Evolutionary conservation across 2,113 vertebrate genomes (phyloP).

Genomic region (Neofelis nebulosa): DNA sequence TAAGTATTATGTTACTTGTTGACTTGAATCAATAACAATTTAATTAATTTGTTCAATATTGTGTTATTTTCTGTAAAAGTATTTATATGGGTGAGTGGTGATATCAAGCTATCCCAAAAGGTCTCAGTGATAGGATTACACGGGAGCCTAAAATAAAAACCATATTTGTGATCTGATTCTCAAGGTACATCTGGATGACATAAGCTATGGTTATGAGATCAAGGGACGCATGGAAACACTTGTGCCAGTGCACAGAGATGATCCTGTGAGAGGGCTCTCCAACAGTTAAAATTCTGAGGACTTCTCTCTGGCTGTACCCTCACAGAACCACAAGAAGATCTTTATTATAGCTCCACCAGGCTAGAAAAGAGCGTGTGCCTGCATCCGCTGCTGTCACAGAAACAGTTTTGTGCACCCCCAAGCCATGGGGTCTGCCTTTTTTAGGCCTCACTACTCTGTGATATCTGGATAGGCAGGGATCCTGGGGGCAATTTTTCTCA

Average conservation of each 20-base stretch:
- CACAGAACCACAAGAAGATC: background rate
- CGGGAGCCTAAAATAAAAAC: constrained; percentile 17
- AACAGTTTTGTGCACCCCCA: background rate
- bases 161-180: constrained; percentile 22
- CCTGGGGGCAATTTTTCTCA: background rate
- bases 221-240: background rate
- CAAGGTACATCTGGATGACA: constrained; percentile 27
- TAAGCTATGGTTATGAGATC: constrained; percentile 23
- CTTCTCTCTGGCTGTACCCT: background rate
- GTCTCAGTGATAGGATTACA: background rate
- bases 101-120: background rate
- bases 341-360: background rate
- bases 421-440: background rate
- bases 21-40: constrained; percentile 20
- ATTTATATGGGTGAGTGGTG: background rate
- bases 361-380: background rate
- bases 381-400: background rate
- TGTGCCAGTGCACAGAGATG: background rate
- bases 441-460: background rate
- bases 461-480: background rate
- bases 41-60: background rate
- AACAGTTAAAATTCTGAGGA: background rate
- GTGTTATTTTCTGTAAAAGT: background rate
- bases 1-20: background rate
- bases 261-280: background rate